phyloP scores from a whole-genome alignment of 2,797 vertebrate genomes.

The Liasis olivaceus region DNA sequence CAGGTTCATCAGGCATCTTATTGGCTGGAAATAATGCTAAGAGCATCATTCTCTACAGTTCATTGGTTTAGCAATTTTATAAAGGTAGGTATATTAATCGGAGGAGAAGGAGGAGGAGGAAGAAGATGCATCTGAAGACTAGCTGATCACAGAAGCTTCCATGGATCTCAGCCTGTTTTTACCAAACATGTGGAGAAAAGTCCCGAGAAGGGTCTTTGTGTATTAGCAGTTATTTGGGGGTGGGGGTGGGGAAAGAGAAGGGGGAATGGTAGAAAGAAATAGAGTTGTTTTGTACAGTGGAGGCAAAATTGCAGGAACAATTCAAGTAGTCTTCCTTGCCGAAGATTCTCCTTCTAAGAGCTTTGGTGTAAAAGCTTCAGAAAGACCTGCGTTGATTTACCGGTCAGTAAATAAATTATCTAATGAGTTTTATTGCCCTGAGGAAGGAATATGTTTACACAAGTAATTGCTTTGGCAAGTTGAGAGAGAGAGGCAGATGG shows the following conservation, averaged over 20 bases:
- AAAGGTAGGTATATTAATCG: not conserved
- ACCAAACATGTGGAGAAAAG: not conserved
- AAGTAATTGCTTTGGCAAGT: not conserved
- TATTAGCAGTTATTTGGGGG: not conserved
- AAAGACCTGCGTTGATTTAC: not conserved
- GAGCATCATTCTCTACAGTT: not conserved
- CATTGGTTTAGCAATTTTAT: not conserved
- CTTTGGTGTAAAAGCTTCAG: not conserved
- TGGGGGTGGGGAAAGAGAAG: not conserved
- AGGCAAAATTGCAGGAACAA: not conserved
- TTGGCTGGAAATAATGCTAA: not conserved
- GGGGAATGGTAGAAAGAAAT: not conserved
- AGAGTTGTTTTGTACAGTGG: not conserved
- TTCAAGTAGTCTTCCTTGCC: not conserved
- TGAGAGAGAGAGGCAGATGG: not conserved
- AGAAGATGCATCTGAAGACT: not conserved
- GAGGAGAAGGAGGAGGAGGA: not conserved
- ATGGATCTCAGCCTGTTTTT: not conserved
- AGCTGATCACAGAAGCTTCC: not conserved
- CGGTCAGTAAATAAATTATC: not conserved
- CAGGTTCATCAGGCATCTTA: not conserved
- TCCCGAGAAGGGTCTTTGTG: not conserved
- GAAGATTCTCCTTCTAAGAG: not conserved
- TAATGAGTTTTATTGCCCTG: not conserved
- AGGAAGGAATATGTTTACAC: not conserved